Conservation (phyloP, 2,888 invertebrate genomes). For the Lycophotia porphyrea region DNA sequence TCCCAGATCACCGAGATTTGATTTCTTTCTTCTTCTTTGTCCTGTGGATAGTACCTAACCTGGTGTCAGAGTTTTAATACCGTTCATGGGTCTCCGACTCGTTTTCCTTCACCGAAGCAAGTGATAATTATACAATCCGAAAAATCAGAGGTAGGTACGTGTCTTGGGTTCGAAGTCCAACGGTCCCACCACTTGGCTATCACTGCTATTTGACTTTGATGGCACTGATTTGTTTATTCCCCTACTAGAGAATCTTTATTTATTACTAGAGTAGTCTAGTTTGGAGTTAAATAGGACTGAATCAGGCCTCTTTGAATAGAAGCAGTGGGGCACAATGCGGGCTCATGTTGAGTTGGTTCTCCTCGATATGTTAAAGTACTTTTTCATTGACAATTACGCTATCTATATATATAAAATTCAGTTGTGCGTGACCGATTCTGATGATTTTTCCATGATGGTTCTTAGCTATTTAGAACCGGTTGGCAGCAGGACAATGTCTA, state of each 20-base stretch:
- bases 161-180: too few relatives aligned
- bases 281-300: background rate
- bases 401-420: background rate
- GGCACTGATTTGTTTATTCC: background rate
- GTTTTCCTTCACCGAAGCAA: background rate
- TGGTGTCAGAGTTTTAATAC: too few relatives aligned
- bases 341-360: background rate
- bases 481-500: background rate
- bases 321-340: background rate
- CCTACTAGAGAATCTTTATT: background rate
- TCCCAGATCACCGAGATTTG: too few relatives aligned
- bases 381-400: background rate
- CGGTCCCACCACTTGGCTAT: too few relatives aligned
- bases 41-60: too few relatives aligned
- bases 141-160: too few relatives aligned
- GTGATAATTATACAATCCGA: too few relatives aligned
- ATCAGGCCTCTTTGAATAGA: background rate
- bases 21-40: too few relatives aligned
- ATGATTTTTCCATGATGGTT: background rate
- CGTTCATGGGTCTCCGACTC: too few relatives aligned
- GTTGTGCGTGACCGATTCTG: background rate
- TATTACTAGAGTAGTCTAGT: background rate
- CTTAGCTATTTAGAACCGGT: background rate
- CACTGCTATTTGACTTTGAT: too few relatives aligned
- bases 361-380: background rate